Evolutionary conservation across 1,140 invertebrate species (phyloP).

Genomic region (Gonatopus flavifemur): DNA sequence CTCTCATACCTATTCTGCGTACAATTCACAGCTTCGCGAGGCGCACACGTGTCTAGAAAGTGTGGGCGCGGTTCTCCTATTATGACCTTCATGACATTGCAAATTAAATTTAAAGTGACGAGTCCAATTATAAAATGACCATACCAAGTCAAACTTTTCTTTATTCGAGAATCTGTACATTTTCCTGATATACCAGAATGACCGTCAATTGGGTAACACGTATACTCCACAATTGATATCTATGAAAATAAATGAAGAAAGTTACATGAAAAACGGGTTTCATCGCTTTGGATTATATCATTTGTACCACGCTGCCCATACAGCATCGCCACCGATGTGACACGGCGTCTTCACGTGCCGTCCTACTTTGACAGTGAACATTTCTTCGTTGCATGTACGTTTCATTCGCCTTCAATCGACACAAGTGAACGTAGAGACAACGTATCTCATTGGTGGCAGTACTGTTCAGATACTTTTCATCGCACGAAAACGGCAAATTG

Average conservation of each 20-base stretch:
- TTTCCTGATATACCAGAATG: constrained; percentile 16
- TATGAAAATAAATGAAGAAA: constrained; percentile 19
- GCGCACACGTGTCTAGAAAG: constrained; percentile 71
- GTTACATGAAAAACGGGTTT: too few species aligned
- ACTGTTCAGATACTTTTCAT: too few species aligned
- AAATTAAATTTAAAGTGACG: constrained; percentile 58
- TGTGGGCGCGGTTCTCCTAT: constrained; percentile 72
- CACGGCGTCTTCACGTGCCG: too few species aligned
- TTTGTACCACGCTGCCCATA: too few species aligned
- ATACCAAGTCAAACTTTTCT: constrained; percentile 57
- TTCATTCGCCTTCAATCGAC: too few species aligned
- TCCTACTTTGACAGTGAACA: too few species aligned
- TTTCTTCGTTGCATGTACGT: too few species aligned
- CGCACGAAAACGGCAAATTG: too few species aligned
- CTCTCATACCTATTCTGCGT: constrained; percentile 57
- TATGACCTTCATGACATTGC: constrained; percentile 66
- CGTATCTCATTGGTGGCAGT: too few species aligned
- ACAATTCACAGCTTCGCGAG: constrained; percentile 64
- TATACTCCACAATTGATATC: constrained; percentile 34
- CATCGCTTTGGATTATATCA: too few species aligned
- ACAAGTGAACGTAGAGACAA: too few species aligned
- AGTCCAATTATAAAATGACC: constrained; percentile 63
- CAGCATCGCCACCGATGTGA: too few species aligned
- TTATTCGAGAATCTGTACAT: constrained; percentile 19
- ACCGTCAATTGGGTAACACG: constrained; percentile 22